Base-by-base conservation (phyloP, 92 coral and sea anemone species). In the Muricea muricata region DNA sequence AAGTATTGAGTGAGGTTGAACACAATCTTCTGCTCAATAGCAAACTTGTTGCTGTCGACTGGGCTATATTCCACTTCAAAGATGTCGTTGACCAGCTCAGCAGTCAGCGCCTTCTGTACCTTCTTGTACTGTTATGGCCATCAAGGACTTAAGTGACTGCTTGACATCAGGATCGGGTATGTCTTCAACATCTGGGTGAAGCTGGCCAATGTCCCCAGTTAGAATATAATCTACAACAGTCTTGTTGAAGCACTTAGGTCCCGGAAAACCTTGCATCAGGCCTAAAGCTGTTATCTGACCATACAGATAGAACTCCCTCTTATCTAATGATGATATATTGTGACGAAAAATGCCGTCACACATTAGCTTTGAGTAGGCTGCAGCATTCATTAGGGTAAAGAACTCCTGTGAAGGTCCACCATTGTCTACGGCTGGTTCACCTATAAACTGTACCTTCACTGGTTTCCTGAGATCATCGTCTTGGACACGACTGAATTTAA, bases 251-350 rank as follows among this genome's bases (percentile, higher is more conserved):
- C 85, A 91, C 76, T 80, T 85, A 24, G 90, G 93, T 33, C 91
- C 93, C 81, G 85, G 80, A 83, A 89, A 83, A 34, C 91, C 91
- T 74, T 91, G 89, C 35, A 91, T 34, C n/a, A 91, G 41, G 40
- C 89, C 89, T 87, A 83, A 71, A 60, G 84, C 88, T 56, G 87
- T 73, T 57, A 90, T 82, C 77, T 80, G 82, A 21, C 91, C 93
- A 87, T 75, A 91, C 66, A 57, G 79, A 80, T 46, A 83, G 80
- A 87, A 91, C 23, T 91, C 85, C 46, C 9, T 9, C n/a, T n/a
- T n/a, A n/a, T 37, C 5, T 4, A 37, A 9, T 9, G 42, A 37
- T 37, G 9, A 4, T 4, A 37, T 9, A 46, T 88, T 88, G 56
- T 88, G 88, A 26, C 48, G 45, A 24, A 84, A 88, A 14, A 25